Percentiles rank a stretch among this genome's conserved stretches.
Conservation (phyloP, 2,797 vertebrate genomes). For the Neoniphon sammara region DNA sequence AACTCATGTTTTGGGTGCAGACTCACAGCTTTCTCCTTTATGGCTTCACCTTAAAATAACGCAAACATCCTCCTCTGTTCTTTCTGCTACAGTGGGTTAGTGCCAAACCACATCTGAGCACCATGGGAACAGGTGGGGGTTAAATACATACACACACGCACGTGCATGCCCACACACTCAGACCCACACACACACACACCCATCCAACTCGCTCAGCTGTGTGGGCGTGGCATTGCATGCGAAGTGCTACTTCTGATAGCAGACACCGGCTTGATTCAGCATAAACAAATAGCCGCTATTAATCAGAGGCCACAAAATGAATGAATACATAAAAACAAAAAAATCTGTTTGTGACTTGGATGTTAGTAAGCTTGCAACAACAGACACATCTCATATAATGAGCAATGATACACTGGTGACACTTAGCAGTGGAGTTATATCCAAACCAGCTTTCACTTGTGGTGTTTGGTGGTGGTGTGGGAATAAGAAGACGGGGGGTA, state of each 20-base stretch:
- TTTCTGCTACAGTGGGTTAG: slow-evolving; percentile 40
- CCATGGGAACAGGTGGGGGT: slow-evolving; percentile 72
- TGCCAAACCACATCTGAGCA: slow-evolving; percentile 80
- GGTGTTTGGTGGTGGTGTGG: slow-evolving; percentile 7
- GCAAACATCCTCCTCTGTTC: slow-evolving; percentile 70
- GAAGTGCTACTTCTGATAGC: slow-evolving; percentile 52
- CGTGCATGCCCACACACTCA: slow-evolving; percentile 29
- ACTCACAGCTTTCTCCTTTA: slow-evolving; percentile 75
- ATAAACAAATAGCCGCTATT: slow-evolving; percentile 41
- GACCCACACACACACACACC: slow-evolving; percentile 34
- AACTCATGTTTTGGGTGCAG: slow-evolving; percentile 58
- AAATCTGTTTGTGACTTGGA: slow-evolving; percentile 7
- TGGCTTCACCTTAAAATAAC: slow-evolving; percentile 75
- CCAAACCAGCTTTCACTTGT: slow-evolving; percentile 27
- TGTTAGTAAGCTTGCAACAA: not conserved
- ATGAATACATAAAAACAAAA: slow-evolving; percentile 44
- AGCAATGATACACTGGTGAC: not conserved
- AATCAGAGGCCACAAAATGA: slow-evolving; percentile 48
- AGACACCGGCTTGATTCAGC: slow-evolving; percentile 53
- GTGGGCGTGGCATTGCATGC: slow-evolving; percentile 67
- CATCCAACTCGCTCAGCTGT: slow-evolving; percentile 47
- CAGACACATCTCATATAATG: not conserved
- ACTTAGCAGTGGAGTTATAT: slow-evolving; percentile 26
- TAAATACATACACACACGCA: slow-evolving; percentile 52
- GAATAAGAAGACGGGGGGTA: slow-evolving; percentile 35